Evolutionary conservation across 2,888 invertebrate species (phyloP).

Genomic region (Malacosoma neustria): DNA sequence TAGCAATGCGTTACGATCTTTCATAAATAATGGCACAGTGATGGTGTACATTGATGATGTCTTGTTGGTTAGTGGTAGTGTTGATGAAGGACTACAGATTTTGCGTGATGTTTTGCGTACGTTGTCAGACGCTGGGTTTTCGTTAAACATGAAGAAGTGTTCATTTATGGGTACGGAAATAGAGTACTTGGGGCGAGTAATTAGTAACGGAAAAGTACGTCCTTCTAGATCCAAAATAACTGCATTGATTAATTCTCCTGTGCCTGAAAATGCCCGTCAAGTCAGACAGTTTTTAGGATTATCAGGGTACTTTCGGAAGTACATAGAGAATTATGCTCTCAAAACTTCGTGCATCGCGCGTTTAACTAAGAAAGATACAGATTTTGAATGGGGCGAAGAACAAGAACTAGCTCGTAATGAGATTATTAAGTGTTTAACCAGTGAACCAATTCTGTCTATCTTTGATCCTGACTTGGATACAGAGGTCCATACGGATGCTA

Average conservation of each 20-base stretch:
- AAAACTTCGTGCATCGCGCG: conserved; percentile 9
- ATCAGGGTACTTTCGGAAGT: background rate
- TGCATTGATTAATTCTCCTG: conserved; percentile 8
- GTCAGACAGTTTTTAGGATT: conserved; percentile 1
- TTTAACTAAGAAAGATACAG: conserved; percentile 4
- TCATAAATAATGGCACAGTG: background rate
- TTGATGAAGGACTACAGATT: conserved; percentile 5
- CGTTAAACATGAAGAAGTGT: conserved; percentile 7
- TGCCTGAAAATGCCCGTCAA: background rate
- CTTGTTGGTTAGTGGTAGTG: background rate
- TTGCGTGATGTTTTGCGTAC: conserved; percentile 8
- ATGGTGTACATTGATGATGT: conserved; percentile 2
- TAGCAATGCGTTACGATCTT: too few relatives aligned
- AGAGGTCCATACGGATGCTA: conserved; percentile 3
- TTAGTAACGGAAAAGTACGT: conserved; percentile 11
- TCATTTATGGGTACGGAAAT: conserved; percentile 5
- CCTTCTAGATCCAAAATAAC: conserved; percentile 10
- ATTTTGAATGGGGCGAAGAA: conserved; percentile 7
- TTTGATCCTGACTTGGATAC: conserved; percentile 11
- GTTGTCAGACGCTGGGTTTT: conserved; percentile 10
- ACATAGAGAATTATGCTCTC: background rate
- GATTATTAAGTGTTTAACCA: conserved; percentile 7
- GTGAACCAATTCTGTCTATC: conserved; percentile 10
- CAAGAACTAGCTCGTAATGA: conserved; percentile 6
- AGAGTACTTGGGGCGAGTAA: conserved; percentile 8